Conservation (phyloP, 2,888 invertebrate genomes). For the Helobdella robusta region DNA sequence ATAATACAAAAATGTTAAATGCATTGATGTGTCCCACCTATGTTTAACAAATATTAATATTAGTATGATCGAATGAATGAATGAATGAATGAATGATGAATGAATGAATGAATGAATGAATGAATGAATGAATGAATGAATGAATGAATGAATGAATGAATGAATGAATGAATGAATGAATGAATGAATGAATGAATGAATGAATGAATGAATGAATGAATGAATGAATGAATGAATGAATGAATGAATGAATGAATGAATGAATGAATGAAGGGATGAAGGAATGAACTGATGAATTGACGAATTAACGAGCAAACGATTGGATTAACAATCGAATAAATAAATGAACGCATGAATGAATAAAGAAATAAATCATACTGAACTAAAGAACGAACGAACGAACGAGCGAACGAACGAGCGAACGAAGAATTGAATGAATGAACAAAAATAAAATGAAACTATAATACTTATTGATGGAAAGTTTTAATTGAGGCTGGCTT, state of each 20-base stretch:
- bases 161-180: slow-evolving; percentile 24
- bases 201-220: slow-evolving; percentile 20
- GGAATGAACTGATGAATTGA: slow-evolving; percentile 15
- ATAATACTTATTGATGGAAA: background rate
- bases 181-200: slow-evolving; percentile 21
- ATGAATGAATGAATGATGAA: no score
- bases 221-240: slow-evolving; percentile 22
- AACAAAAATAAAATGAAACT: background rate
- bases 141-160: no score
- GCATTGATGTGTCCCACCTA: background rate
- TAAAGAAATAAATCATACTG: background rate
- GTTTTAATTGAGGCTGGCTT: no score
- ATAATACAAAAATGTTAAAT: background rate
- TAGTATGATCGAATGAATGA: slow-evolving; percentile 15
- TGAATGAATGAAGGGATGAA: slow-evolving; percentile 18
- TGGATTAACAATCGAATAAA: slow-evolving; percentile 9
- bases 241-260: slow-evolving; percentile 18
- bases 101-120: slow-evolving; percentile 20
- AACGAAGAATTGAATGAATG: no score
- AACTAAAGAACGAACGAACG: no score
- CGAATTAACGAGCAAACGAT: slow-evolving; percentile 15
- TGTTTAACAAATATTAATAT: background rate
- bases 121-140: no score
- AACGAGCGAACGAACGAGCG: no score
- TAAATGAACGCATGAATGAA: background rate